A percentile compares a stretch with the other conserved stretches of the same genome.
phyloP scores from a whole-genome alignment of 2,888 invertebrate genomes.

The Zaprionus bogoriensis region DNA sequence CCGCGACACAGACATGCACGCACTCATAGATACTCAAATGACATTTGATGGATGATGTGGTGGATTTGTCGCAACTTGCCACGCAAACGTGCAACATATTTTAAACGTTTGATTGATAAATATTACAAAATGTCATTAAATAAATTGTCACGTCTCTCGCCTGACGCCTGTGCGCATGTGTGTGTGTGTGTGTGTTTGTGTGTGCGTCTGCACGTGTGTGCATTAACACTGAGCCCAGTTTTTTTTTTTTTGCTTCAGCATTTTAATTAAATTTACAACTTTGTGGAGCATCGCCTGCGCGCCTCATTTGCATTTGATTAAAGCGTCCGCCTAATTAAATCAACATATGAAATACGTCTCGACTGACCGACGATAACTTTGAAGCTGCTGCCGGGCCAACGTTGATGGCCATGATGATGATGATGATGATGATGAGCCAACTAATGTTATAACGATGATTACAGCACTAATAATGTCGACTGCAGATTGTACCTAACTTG shows the following conservation, averaged over 20 bases:
- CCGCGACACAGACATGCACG: neutral
- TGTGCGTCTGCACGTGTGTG: neutral
- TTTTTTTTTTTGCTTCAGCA: too few species aligned
- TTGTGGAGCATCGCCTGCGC: neutral
- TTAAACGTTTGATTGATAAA: constrained; percentile 45
- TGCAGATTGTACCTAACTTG: neutral
- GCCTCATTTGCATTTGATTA: neutral
- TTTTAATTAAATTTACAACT: constrained; percentile 11
- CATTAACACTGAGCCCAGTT: neutral
- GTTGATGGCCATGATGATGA: neutral
- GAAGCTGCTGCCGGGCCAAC: neutral
- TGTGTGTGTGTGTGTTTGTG: neutral
- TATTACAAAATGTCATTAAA: constrained; percentile 41
- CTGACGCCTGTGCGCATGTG: neutral
- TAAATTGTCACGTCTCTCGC: constrained; percentile 25
- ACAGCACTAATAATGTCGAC: constrained; percentile 4
- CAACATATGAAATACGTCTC: neutral
- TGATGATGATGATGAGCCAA: neutral
- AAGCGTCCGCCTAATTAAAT: neutral
- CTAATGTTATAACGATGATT: neutral
- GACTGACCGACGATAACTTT: neutral
- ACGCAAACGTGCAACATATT: constrained; percentile 9
- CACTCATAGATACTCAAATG: neutral
- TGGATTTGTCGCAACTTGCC: constrained; percentile 10
- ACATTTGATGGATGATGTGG: constrained; percentile 41